Base-by-base conservation (phyloP, 1,140 invertebrate genomes). In the Anoplolepis gracilipes region DNA sequence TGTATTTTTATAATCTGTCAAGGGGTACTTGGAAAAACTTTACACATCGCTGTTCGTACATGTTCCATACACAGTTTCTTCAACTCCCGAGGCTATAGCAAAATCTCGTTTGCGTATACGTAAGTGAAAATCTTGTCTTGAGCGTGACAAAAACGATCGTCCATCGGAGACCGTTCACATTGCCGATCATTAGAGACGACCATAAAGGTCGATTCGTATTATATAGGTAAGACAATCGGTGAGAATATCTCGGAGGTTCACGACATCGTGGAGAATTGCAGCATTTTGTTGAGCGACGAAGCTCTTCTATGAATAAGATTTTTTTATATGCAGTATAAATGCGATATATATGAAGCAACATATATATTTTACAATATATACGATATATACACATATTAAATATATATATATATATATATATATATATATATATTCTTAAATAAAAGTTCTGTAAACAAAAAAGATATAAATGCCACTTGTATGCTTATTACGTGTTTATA, bases 121-220 rank as follows among this genome's bases (percentile, higher is more conserved):
- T 89, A 89, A 89, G 72, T 79, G 88, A 89, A 89, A 89, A 89
- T 84, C 85, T 59, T 36, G 84, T 84, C 76, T 86, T 42, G 69
- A 69, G 59, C 78, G 61, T 53, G 55, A 76, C 61, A 90, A 90
- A 89, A 89, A 87, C 79, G 70, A 46, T 59, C 73, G 49, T 33
- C 73, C 22, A 36, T 65, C 79, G 69, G 85, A 85, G 87, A 79
- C 67, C 67, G 72, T 90, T 46, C 55, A 46, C 84, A 86, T 85
- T 82, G 84, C 69, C 61, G 87, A 89, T 90, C 88, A 90, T 90
- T 89, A 90, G 87, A 79, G 57, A 79, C 88, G 85, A 69, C 67
- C 85, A 89, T 90, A 89, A 90, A 90, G 78, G 88, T 90, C 87
- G 85, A 90, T 89, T 84, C 81, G 88, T 84, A 76, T 90, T 90